Conservation (phyloP, 2,113 vertebrate species). For the Brienomyrus brachyistius region DNA sequence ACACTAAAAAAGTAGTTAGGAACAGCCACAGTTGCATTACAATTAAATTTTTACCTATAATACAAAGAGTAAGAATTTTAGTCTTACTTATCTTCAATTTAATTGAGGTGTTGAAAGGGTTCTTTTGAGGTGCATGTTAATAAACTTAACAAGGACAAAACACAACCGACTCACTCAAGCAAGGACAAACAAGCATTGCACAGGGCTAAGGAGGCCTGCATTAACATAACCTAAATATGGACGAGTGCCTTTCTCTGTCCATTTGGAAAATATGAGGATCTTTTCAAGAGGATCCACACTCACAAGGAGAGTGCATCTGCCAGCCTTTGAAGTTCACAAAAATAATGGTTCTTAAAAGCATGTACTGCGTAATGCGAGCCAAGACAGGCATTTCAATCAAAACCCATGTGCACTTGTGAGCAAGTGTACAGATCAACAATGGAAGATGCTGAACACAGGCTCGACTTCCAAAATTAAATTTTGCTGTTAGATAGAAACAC, state of each 20-base stretch:
- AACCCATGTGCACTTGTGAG: conserved; percentile 40
- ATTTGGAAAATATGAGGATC: conserved; percentile 65
- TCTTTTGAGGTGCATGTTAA: conserved; percentile 29
- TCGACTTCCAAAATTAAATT: conserved; percentile 9
- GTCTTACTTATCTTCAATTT: conserved; percentile 9
- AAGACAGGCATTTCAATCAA: conserved; percentile 47
- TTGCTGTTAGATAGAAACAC: not conserved
- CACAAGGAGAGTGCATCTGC: conserved; percentile 57
- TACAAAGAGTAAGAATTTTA: not conserved
- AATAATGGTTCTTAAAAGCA: conserved; percentile 67
- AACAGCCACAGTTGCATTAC: not conserved
- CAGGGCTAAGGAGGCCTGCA: conserved; percentile 30
- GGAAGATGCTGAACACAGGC: conserved; percentile 29
- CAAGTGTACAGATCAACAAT: conserved; percentile 38
- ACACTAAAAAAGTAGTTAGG: not conserved
- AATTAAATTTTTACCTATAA: not conserved
- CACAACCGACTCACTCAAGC: conserved; percentile 32
- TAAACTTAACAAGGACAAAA: conserved; percentile 34
- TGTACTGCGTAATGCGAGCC: conserved; percentile 48
- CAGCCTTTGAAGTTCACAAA: conserved; percentile 62
- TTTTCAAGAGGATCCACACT: conserved; percentile 55
- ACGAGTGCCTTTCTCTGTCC: conserved; percentile 57
- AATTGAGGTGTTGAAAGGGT: not conserved
- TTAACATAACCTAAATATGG: conserved; percentile 58
- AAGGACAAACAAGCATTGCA: conserved; percentile 39